Base-by-base conservation (phyloP, 2,797 vertebrate genomes). In the Myotis findleyi region DNA sequence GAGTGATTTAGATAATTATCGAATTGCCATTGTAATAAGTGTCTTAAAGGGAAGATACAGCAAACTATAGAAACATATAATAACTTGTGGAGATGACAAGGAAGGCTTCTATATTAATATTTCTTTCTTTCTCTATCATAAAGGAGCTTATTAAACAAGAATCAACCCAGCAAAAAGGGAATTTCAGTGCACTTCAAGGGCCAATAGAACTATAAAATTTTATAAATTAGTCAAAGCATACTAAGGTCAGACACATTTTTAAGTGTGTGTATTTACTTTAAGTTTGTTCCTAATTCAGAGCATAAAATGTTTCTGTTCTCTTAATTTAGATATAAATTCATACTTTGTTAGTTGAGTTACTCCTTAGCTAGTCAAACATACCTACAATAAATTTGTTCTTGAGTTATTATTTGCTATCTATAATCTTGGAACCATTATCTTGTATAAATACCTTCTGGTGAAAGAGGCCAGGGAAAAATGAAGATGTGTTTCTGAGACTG, bases 401-500 rank as follows among this genome's bases (percentile, higher is more conserved):
- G 33, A 49, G 41, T 86, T 92, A 33, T 68, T 92, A 16, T 66
- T 53, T 36, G n/a, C 53, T 55, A 10, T 87, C 36, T 17, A 6
- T 85, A 33, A 68, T 80, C 91, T 83, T 87, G 62, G 5, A 76
- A 57, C 20, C 81, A 51, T 93, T 85, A 20, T 47, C 21, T 44
- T 93, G 2, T 59, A 59, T 69, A 57, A 59, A 49, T 51, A 71
- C 6, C 21, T 79, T 86, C 23, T 81, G 33, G 33, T 57, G 55
- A 81, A 95, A 77, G 20, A 83, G 23, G 66, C 7, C 17, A 77
- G 77, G 38, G 75, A 51, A 73, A 92, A 96, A 80, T 33, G 27
- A 96, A 44, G 23, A 69, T 81, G 2, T 72, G 17, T 38, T 89
- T 17, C 30, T n/a, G 13, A 68, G 47, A 69, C 33, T 59, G 41